Conservation (phyloP, 2,888 invertebrate species). For the Pilophorus perplexus region DNA sequence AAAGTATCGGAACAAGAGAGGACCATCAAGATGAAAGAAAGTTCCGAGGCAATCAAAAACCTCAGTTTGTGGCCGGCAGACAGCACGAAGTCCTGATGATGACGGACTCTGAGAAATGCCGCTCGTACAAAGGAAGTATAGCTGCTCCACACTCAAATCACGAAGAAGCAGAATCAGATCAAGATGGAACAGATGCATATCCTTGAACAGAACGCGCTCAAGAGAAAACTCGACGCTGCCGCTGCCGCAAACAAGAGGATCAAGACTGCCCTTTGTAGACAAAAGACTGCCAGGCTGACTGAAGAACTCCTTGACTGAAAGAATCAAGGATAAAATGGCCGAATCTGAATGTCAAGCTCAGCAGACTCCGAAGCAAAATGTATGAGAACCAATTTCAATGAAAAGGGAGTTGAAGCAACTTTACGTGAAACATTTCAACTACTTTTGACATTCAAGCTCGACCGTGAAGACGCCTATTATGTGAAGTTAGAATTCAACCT, state of each 20-base stretch:
- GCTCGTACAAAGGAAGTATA: constrained; percentile 77
- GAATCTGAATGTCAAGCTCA: constrained; percentile 75
- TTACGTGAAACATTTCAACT: too few species aligned
- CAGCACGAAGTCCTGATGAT: constrained; percentile 82
- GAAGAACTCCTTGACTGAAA: constrained; percentile 41
- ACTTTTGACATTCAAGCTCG: too few species aligned
- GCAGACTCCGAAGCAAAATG: too few species aligned
- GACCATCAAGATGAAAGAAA: constrained; percentile 72
- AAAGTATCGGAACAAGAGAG: constrained; percentile 67
- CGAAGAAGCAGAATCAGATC: constrained; percentile 77
- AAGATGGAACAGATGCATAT: constrained; percentile 72
- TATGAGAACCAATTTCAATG: too few species aligned
- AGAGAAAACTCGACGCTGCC: constrained; percentile 85
- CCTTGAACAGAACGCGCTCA: constrained; percentile 79
- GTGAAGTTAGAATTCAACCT: too few species aligned
- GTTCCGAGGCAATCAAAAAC: constrained; percentile 70
- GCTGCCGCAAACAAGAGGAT: constrained; percentile 78
- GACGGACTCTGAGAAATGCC: constrained; percentile 77
- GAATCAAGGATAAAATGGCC: constrained; percentile 63
- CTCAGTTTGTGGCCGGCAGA: constrained; percentile 72
- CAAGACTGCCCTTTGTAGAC: constrained; percentile 67
- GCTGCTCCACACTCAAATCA: constrained; percentile 75
- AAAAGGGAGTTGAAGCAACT: too few species aligned
- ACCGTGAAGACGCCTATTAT: too few species aligned
- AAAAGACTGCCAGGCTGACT: constrained; percentile 56